phyloP scores from a whole-genome alignment of 2,113 vertebrate genomes.

The Raphicerus campestris region DNA sequence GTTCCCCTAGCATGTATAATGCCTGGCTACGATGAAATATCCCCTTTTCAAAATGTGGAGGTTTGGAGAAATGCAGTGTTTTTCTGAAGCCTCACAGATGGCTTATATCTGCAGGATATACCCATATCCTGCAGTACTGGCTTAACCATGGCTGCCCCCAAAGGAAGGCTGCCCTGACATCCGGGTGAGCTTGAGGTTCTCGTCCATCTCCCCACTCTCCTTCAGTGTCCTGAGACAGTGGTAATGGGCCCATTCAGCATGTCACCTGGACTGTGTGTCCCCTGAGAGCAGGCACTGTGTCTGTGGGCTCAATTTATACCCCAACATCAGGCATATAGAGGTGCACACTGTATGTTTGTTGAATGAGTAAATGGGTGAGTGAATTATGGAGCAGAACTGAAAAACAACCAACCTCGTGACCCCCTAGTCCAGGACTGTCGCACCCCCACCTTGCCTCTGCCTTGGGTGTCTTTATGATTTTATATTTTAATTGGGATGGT shows the following conservation, averaged over 20 bases:
- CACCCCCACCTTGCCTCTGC: fast-evolving
- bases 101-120: background rate
- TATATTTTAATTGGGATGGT: background rate
- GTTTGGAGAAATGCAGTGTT: fast-evolving
- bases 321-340: background rate
- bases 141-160: fast-evolving
- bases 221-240: background rate
- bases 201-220: background rate
- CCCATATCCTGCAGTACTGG: background rate
- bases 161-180: background rate
- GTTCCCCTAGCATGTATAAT: background rate
- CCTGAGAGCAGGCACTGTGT: background rate
- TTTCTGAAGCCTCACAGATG: background rate
- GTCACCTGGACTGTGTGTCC: background rate
- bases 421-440: fast-evolving
- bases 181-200: fast-evolving
- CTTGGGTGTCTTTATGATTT: too few relatives aligned
- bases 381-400: background rate
- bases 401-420: background rate
- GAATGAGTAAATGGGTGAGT: background rate
- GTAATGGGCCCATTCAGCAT: fast-evolving
- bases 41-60: background rate
- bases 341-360: background rate
- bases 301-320: background rate
- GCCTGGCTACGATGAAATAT: fast-evolving